Evolutionary conservation across 2,888 invertebrate species (phyloP).

Genomic region (Colletes collaris): DNA sequence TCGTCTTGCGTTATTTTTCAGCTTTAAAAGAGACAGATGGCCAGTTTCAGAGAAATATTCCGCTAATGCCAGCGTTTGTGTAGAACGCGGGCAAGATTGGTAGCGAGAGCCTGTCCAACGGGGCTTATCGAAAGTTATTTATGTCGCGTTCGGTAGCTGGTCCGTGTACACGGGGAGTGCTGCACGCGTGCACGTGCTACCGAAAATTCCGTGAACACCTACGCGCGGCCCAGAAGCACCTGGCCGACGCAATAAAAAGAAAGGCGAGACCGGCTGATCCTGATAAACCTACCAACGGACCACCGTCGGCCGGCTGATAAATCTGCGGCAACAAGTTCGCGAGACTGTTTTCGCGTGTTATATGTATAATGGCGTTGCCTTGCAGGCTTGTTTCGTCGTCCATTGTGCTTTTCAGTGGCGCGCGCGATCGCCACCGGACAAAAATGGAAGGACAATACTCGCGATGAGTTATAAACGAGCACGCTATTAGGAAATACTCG

Average conservation of each 20-base stretch:
- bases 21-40: background rate
- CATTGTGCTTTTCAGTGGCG: constrained; percentile 16
- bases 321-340: constrained; percentile 36
- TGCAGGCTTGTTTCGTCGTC: background rate
- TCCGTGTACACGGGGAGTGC: constrained; percentile 48
- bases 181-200: constrained; percentile 54
- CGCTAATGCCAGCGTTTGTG: constrained; percentile 61
- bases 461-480: background rate
- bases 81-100: constrained; percentile 63
- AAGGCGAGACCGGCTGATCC: constrained; percentile 59
- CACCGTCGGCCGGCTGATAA: constrained; percentile 35
- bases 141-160: constrained; percentile 68
- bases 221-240: constrained; percentile 48
- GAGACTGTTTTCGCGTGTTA: constrained; percentile 24
- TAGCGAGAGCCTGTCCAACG: constrained; percentile 67
- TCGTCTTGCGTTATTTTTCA: background rate
- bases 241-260: constrained; percentile 46
- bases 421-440: background rate
- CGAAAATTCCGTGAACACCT: constrained; percentile 61
- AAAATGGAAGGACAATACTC: background rate
- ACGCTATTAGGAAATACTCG: background rate
- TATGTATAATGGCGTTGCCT: background rate
- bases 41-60: constrained; percentile 26
- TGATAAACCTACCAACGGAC: constrained; percentile 56
- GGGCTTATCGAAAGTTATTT: constrained; percentile 75